These are phyloP conservation scores for Oreochromis aureus DNA, from an alignment of 2,113 vertebrate genomes.

Conservation along the genomic window DNA sequence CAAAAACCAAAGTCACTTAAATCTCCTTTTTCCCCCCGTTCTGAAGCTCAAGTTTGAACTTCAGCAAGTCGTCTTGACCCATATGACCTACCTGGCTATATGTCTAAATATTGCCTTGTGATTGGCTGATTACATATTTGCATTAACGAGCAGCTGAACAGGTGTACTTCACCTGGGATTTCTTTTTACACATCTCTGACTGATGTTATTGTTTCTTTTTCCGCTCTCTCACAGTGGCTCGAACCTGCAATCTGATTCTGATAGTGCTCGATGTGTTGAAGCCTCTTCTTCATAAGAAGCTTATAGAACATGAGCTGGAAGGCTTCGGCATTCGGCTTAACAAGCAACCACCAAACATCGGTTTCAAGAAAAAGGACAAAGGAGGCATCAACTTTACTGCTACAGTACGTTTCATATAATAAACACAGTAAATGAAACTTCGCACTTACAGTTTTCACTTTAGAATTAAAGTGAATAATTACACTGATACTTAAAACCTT, in stretches of 20 bases:
- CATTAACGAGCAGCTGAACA: background rate
- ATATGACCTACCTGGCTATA: background rate
- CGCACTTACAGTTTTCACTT: background rate
- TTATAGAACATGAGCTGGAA: slow-evolving; percentile 96
- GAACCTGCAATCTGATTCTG: slow-evolving; percentile 97
- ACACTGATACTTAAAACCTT: background rate
- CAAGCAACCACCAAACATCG: slow-evolving; percentile 94
- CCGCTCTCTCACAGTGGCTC: slow-evolving; percentile 78
- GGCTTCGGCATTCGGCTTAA: slow-evolving; percentile 97
- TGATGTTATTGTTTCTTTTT: background rate
- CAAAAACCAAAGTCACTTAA: background rate
- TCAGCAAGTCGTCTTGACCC: background rate
- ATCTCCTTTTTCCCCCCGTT: background rate
- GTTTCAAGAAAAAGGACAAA: slow-evolving; percentile 98
- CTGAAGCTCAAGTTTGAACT: background rate
- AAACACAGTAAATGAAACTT: background rate
- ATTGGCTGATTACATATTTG: background rate
- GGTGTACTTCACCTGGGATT: background rate
- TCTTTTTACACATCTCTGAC: background rate
- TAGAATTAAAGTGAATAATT: background rate
- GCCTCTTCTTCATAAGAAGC: slow-evolving; percentile 94
- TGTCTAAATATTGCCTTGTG: background rate
- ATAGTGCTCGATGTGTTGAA: slow-evolving; percentile 97
- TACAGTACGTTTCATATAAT: slow-evolving; percentile 73
- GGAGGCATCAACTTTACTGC: slow-evolving; percentile 98